A percentile compares a stretch with the other conserved stretches of the same genome.
Evolutionary conservation across 2,797 vertebrate species (phyloP).

Genomic region (Siniperca obscura): DNA sequence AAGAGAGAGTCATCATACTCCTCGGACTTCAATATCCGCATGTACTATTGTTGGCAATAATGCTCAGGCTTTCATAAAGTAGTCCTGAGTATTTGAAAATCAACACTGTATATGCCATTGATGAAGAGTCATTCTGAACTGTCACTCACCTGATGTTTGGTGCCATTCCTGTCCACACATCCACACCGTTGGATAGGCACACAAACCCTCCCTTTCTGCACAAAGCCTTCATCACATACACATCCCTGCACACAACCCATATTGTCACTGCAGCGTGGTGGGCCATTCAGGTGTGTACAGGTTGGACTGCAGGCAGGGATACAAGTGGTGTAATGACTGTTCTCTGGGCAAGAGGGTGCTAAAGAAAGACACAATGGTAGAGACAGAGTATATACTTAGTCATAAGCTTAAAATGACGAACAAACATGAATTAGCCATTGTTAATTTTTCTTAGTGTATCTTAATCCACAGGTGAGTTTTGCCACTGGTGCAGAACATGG

Average conservation of each 20-base stretch:
- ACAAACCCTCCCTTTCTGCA: constrained; percentile 80
- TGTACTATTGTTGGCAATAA: neutral
- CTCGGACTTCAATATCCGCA: neutral
- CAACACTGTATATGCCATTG: neutral
- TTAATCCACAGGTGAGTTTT: neutral
- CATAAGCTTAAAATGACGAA: neutral
- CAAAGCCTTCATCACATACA: constrained; percentile 85
- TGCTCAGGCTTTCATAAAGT: neutral
- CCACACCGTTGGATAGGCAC: constrained; percentile 87
- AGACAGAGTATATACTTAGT: neutral
- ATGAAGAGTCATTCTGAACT: neutral
- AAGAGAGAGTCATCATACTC: constrained; percentile 9
- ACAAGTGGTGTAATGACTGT: constrained; percentile 86
- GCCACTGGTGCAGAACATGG: neutral
- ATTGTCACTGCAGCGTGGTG: constrained; percentile 79
- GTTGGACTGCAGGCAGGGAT: constrained; percentile 85
- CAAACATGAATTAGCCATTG: neutral
- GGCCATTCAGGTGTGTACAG: constrained; percentile 83
- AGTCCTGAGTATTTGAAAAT: neutral
- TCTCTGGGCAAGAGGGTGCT: constrained; percentile 84
- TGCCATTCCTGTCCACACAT: constrained; percentile 85
- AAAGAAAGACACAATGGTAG: constrained; percentile 22
- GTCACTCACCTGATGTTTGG: constrained; percentile 82
- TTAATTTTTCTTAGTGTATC: neutral
- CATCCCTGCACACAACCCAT: constrained; percentile 84